A percentile compares a stretch with the other conserved stretches of the same genome.
phyloP scores from a whole-genome alignment of 2,113 vertebrate genomes.

The Pterocles orientalis region DNA sequence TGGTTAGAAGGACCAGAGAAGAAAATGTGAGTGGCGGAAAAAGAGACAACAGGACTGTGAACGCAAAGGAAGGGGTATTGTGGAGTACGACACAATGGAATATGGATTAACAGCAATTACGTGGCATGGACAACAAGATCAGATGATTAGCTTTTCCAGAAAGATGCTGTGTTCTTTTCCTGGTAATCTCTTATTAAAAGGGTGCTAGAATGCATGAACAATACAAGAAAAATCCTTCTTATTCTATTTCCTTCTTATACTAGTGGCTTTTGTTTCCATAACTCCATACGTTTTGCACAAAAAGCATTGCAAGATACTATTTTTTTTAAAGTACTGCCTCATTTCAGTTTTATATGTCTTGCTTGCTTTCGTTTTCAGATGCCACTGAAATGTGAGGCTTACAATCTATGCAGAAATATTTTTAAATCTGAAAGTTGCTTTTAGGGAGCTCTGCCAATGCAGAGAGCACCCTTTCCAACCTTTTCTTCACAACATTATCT shows the following conservation, averaged over 20 bases:
- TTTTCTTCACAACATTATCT: not conserved
- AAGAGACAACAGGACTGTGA: not conserved
- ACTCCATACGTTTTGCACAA: not conserved
- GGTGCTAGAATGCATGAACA: slow-evolving; percentile 34
- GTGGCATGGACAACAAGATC: not conserved
- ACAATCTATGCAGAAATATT: not conserved
- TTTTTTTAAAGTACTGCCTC: not conserved
- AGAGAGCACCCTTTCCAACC: not conserved
- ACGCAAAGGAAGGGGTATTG: not conserved
- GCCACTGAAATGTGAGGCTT: not conserved
- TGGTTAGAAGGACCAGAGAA: not conserved
- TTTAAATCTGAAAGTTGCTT: not conserved
- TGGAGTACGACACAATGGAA: slow-evolving; percentile 15
- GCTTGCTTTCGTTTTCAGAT: not conserved
- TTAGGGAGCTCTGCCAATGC: not conserved
- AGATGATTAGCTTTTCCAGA: slow-evolving; percentile 23
- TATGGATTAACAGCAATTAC: not conserved
- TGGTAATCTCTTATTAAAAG: slow-evolving; percentile 12
- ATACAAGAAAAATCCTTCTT: slow-evolving; percentile 11
- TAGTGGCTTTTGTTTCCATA: slow-evolving; percentile 7
- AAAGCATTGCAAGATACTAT: not conserved
- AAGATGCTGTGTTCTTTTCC: slow-evolving; percentile 1
- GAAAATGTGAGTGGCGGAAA: not conserved
- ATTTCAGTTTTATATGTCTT: not conserved
- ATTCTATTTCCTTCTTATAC: not conserved